Evolutionary conservation across 2,888 invertebrate genomes (phyloP), one percentile per base, ranked within the genome.

Genomic region (Venusia cambrica): DNA sequence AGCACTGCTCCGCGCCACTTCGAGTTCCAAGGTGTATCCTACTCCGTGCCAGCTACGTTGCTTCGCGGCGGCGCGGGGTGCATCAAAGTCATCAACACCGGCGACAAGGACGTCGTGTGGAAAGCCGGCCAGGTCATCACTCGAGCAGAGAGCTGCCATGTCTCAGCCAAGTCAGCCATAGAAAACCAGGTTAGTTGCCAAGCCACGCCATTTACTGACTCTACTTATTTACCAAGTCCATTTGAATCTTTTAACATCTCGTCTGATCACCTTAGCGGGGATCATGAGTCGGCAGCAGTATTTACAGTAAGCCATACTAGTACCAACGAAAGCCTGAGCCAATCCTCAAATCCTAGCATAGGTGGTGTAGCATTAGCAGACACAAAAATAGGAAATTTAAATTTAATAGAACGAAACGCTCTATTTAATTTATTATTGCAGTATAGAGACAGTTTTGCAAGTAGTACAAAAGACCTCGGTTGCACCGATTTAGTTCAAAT

Each of bases 81-180:
- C 40, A 32, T 57, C 9, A 59, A 57, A 25, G 40, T 54, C 4
- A 12, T 50, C 31, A 54, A 57, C 45, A 42, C 28, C 3, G 49
- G 48, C 0, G 10, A 2, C 20, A 3, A 10, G 10, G 5, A 20
- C 20, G 20, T 20, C 9, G 9, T 20, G 10, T 20, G 20, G 20
- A 4, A 4, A 20, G 20, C 20, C 10, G 20, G 20, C 9, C 20
- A 20, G 20, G 8, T 9, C 20, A 9, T 20, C 5, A 9, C 20
- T 2, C 20, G 20, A 4, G 20, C 10, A 10, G 10, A 20, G 5
- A 20, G 20, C 10, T 20, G 20, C 5, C 5, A 21, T n/a, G n/a
- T n/a, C n/a, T n/a, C n/a, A n/a, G n/a, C n/a, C n/a, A n/a, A n/a
- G n/a, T n/a, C n/a, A n/a, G n/a, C n/a, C n/a, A n/a, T n/a, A n/a